phyloP scores from a whole-genome alignment of 2,888 invertebrate species.

The Ormyrus labotus region DNA sequence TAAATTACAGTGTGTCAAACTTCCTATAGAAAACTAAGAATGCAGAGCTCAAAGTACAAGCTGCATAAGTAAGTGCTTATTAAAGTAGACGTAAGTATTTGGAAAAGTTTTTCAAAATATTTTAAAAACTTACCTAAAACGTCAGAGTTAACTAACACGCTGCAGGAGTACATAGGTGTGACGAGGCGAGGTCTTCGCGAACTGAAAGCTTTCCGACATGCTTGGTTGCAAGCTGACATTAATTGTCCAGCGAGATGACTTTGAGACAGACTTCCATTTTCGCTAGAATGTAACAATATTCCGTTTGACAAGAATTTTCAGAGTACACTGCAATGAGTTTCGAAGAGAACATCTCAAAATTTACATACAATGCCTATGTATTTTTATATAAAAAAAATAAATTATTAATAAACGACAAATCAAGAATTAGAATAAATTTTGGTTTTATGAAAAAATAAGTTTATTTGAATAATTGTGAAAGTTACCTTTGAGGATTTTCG shows the following conservation, averaged over 20 bases:
- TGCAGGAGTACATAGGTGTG: constrained; percentile 94
- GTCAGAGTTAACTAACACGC: constrained; percentile 90
- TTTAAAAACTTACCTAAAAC: constrained; percentile 85
- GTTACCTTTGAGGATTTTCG: constrained; percentile 62
- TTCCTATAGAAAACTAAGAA: not conserved
- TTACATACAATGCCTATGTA: too few species aligned
- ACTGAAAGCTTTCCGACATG: constrained; percentile 91
- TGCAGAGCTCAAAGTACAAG: not conserved
- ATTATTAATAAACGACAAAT: too few species aligned
- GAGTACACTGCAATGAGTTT: too few species aligned
- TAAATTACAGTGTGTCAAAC: too few species aligned
- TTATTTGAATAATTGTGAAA: not conserved
- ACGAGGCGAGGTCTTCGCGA: constrained; percentile 93
- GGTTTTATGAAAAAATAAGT: too few species aligned
- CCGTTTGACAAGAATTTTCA: too few species aligned
- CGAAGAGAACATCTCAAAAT: too few species aligned
- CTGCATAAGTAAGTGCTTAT: constrained; percentile 2
- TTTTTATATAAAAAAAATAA: too few species aligned
- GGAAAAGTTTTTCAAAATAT: not conserved
- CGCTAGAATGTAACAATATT: constrained; percentile 38
- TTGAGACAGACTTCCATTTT: constrained; percentile 61
- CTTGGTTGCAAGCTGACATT: constrained; percentile 93
- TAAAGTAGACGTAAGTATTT: not conserved
- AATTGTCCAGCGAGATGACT: constrained; percentile 86
- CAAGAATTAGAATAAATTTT: too few species aligned